Evolutionary conservation across 2,797 vertebrate genomes (phyloP).

Genomic region (Adelosebastes latens): DNA sequence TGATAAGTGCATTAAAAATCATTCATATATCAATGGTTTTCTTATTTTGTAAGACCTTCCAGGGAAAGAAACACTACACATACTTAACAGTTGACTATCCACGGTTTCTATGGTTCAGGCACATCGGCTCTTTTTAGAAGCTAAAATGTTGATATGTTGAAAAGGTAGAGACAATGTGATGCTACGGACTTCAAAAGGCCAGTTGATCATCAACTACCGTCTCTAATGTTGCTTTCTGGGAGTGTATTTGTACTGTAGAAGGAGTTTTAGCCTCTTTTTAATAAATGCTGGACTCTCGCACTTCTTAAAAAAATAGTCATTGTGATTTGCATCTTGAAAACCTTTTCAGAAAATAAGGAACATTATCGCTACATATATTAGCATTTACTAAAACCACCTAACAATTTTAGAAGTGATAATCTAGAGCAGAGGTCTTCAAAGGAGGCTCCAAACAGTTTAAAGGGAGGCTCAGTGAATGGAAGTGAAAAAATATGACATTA

Average conservation of each 20-base stretch:
- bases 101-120: background rate
- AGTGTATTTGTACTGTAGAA: background rate
- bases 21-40: background rate
- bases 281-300: background rate
- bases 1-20: background rate
- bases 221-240: background rate
- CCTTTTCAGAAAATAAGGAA: background rate
- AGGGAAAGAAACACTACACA: background rate
- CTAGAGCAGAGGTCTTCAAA: background rate
- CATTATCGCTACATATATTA: background rate
- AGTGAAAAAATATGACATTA: too few relatives aligned
- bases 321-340: background rate
- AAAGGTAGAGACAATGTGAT: background rate
- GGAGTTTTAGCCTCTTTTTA: background rate
- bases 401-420: background rate
- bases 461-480: too few relatives aligned
- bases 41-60: too few relatives aligned
- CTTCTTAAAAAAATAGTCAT: background rate
- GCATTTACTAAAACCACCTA: background rate
- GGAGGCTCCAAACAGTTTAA: too few relatives aligned
- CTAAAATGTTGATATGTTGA: background rate
- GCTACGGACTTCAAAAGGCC: background rate
- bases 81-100: background rate
- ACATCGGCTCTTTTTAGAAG: background rate
- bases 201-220: background rate